Percentiles rank a stretch among this genome's conserved stretches.
Evolutionary conservation across 2,797 vertebrate genomes (phyloP).

Genomic region (Coccyzus lansbergi): DNA sequence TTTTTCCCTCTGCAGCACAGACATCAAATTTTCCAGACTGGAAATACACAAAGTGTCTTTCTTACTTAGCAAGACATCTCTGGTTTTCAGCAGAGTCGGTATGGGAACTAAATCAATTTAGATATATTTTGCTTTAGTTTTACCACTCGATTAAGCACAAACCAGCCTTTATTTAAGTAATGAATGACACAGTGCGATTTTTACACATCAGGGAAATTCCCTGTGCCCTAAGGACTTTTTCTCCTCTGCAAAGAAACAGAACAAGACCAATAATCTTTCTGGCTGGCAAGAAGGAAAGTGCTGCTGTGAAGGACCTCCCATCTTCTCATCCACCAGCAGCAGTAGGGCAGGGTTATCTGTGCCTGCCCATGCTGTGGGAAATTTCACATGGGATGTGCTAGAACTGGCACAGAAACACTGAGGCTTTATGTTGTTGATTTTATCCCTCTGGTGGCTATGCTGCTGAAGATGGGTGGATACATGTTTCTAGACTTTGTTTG

Average conservation of each 20-base stretch:
- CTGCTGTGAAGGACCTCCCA: not conserved
- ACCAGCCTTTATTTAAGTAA: slow-evolving; percentile 52
- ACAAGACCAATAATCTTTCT: not conserved
- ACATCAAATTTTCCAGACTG: not conserved
- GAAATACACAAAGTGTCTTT: not conserved
- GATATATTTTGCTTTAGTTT: not conserved
- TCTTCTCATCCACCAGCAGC: not conserved
- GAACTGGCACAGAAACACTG: not conserved
- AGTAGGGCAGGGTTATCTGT: not conserved
- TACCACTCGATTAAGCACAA: slow-evolving; percentile 20
- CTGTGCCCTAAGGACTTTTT: not conserved
- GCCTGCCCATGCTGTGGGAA: not conserved
- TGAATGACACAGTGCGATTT: not conserved
- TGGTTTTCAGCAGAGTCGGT: not conserved
- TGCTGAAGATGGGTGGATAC: not conserved
- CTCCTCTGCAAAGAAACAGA: not conserved
- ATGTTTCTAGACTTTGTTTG: not conserved
- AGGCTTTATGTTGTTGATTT: not conserved
- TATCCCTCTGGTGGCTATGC: not conserved
- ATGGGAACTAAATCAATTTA: not conserved
- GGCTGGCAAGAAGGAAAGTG: not conserved
- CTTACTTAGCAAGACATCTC: not conserved
- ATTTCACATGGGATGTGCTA: not conserved
- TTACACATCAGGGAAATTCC: not conserved
- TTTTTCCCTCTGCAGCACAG: fast-evolving